Conservation (phyloP, 1,140 invertebrate species). For the Drosophila arawakana region DNA sequence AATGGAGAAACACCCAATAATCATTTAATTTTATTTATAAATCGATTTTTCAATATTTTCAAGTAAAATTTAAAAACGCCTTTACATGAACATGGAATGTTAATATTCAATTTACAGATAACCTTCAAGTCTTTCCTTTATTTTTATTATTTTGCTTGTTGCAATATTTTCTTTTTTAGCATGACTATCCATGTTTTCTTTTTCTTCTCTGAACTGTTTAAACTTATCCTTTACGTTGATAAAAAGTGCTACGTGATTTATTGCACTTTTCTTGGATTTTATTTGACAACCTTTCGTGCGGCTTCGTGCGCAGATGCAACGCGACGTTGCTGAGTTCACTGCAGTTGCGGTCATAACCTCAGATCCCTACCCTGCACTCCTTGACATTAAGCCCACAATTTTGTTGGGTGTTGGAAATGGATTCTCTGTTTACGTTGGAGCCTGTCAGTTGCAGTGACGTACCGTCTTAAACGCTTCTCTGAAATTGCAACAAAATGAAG, state of each 20-base stretch:
- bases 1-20: neutral
- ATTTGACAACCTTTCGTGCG: slow-evolving; percentile 74
- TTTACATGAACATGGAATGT: slow-evolving; percentile 20
- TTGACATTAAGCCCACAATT: slow-evolving; percentile 11
- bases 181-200: too few species aligned
- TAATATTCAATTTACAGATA: slow-evolving; percentile 47
- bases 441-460: slow-evolving; percentile 53
- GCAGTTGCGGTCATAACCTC: slow-evolving; percentile 29
- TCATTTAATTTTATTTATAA: neutral
- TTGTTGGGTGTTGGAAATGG: slow-evolving; percentile 15
- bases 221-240: slow-evolving; percentile 40
- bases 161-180: slow-evolving; percentile 12
- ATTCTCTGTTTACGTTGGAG: slow-evolving; percentile 18
- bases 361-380: neutral
- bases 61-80: slow-evolving; percentile 12
- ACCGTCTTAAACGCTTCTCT: slow-evolving; percentile 38
- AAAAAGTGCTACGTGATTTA: slow-evolving; percentile 70
- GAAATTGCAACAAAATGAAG: slow-evolving; percentile 55
- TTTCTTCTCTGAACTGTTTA: neutral
- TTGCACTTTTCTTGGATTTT: slow-evolving; percentile 72
- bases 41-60: neutral
- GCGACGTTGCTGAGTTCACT: slow-evolving; percentile 11
- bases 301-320: slow-evolving; percentile 36
- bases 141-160: neutral
- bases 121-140: slow-evolving; percentile 7